phyloP scores from a whole-genome alignment of 2,797 vertebrate species.

The Moxostoma hubbsi region DNA sequence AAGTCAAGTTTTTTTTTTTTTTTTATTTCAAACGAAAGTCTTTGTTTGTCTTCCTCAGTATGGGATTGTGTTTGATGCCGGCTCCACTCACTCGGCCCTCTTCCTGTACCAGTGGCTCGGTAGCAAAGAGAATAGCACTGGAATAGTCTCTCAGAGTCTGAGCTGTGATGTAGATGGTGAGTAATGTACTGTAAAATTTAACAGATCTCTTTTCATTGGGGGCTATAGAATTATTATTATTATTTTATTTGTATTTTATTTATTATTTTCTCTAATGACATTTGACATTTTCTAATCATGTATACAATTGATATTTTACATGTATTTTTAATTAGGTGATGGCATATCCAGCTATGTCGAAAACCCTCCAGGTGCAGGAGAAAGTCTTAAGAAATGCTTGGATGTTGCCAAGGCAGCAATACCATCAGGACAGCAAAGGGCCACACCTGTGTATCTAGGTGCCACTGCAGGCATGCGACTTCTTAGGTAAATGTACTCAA shows the following conservation, averaged over 20 bases:
- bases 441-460: constrained; percentile 82
- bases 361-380: constrained; percentile 70
- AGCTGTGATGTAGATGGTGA: constrained; percentile 59
- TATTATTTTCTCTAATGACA: too few species aligned
- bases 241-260: too few species aligned
- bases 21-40: neutral
- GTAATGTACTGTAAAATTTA: neutral
- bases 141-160: constrained; percentile 82
- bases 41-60: constrained; percentile 72
- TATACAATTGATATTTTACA: too few species aligned
- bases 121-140: constrained; percentile 84
- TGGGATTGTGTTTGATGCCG: constrained; percentile 86
- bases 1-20: neutral
- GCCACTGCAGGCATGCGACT: constrained; percentile 88
- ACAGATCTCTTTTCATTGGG: too few species aligned
- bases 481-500: constrained; percentile 61
- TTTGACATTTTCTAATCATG: too few species aligned
- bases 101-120: constrained; percentile 86
- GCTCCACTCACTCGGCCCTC: constrained; percentile 84
- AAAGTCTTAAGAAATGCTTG: constrained; percentile 77
- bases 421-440: constrained; percentile 64
- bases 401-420: constrained; percentile 70
- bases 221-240: too few species aligned
- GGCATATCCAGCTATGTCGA: constrained; percentile 85
- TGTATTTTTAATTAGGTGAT: constrained; percentile 68